phyloP scores from a whole-genome alignment of 2,797 vertebrate species.

The Spondyliosoma cantharus region DNA sequence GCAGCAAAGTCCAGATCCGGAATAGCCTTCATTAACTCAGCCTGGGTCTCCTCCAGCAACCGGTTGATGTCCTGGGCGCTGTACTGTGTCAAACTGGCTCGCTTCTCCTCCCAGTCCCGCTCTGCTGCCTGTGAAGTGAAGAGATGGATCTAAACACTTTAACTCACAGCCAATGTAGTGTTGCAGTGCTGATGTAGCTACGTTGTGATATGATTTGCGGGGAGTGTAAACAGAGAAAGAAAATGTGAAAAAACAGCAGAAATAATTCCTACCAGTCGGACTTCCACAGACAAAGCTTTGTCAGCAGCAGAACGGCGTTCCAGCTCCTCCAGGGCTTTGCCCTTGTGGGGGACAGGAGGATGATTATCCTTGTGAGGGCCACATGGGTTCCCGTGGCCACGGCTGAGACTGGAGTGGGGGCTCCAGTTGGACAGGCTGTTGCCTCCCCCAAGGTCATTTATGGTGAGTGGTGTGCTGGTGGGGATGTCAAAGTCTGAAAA shows the following conservation, averaged over 20 bases:
- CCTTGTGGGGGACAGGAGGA: conserved; percentile 86
- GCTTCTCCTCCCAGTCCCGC: conserved; percentile 98
- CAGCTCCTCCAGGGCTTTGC: conserved; percentile 88
- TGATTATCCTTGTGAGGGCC: conserved; percentile 81
- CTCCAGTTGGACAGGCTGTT: conserved; percentile 86
- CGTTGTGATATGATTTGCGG: not conserved
- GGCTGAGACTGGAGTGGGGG: conserved; percentile 78
- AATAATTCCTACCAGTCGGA: conserved; percentile 84
- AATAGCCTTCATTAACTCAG: conserved; percentile 98
- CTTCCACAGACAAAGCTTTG: conserved; percentile 93
- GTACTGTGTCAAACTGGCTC: conserved; percentile 95
- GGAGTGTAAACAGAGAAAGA: not conserved
- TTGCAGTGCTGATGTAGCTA: not conserved
- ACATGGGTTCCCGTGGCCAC: conserved; percentile 76
- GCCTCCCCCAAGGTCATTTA: conserved; percentile 86
- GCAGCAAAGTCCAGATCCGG: conserved; percentile 96
- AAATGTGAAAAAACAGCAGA: not conserved
- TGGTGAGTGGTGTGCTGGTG: conserved; percentile 88
- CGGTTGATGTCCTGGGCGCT: conserved; percentile 98
- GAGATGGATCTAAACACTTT: conserved; percentile 9
- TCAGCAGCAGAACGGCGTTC: conserved; percentile 88
- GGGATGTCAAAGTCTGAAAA: conserved; percentile 90
- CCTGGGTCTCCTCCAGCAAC: conserved; percentile 97
- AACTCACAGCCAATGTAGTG: not conserved
- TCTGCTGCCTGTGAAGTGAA: conserved; percentile 89